phyloP scores from a whole-genome alignment of 2,888 invertebrate genomes.

The Spilarctia lutea region DNA sequence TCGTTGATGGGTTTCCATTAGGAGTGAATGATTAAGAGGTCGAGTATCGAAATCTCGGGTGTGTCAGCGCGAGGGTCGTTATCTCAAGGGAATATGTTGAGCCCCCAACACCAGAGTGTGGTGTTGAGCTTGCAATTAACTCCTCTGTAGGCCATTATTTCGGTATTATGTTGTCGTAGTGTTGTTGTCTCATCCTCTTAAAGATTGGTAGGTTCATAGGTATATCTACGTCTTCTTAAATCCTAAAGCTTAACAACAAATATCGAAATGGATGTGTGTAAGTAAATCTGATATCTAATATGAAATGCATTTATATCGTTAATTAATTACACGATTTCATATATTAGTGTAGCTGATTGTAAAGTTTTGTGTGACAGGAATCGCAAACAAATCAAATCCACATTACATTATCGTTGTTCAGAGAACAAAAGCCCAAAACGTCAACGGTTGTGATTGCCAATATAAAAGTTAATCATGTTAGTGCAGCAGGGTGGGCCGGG shows the following conservation, averaged over 20 bases:
- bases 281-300: conserved; percentile 11
- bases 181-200: conserved; percentile 3
- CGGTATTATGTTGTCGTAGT: conserved; percentile 67
- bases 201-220: not conserved
- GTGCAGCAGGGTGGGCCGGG: conserved; percentile 75
- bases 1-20: conserved; percentile 79
- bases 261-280: not conserved
- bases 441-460: conserved; percentile 69
- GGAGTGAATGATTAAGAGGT: conserved; percentile 82
- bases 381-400: conserved; percentile 32
- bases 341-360: not conserved
- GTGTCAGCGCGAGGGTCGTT: conserved; percentile 43
- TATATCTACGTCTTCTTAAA: not conserved
- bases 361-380: conserved; percentile 19
- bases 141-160: conserved; percentile 80
- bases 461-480: conserved; percentile 82
- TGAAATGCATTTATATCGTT: too few relatives aligned
- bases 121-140: conserved; percentile 83
- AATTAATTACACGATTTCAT: not conserved
- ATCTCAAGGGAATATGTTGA: conserved; percentile 64
- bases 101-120: conserved; percentile 72
- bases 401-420: conserved; percentile 38
- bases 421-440: conserved; percentile 59
- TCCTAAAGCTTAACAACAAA: not conserved
- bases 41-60: conserved; percentile 57